These are phyloP conservation scores for Caenorhabditis doughertyi DNA, from an alignment of 2,888 invertebrate genomes.

Conservation along the genomic window DNA sequence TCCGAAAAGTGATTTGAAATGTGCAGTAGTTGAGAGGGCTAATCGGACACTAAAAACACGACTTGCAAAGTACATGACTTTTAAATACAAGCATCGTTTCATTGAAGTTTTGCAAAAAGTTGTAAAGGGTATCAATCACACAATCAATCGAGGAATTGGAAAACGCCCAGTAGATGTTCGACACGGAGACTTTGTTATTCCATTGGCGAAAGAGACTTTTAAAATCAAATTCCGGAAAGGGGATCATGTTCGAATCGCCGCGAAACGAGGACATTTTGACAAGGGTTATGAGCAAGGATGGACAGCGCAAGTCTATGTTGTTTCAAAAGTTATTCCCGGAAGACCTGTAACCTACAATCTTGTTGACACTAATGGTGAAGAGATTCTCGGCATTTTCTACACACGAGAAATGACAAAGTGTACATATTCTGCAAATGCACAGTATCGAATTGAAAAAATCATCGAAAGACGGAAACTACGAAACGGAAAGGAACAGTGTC, in stretches of 20 bases:
- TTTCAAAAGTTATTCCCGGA: neutral
- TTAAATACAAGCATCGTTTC: neutral
- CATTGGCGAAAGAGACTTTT: neutral
- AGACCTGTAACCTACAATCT: constrained; percentile 8
- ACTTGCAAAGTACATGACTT: constrained; percentile 28
- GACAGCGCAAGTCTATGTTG: constrained; percentile 19
- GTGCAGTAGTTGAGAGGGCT: constrained; percentile 7
- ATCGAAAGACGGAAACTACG: neutral
- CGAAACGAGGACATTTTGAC: constrained; percentile 5
- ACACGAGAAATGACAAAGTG: constrained; percentile 17
- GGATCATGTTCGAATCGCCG: constrained; percentile 16
- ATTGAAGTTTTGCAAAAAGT: constrained; percentile 14
- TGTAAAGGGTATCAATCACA: constrained; percentile 5
- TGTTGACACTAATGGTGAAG: constrained; percentile 11
- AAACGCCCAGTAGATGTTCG: constrained; percentile 3
- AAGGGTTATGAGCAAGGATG: constrained; percentile 30
- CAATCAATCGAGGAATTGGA: constrained; percentile 21
- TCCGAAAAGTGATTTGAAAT: constrained; percentile 22
- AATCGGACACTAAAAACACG: constrained; percentile 19
- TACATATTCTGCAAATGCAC: neutral
- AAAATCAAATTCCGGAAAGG: constrained; percentile 1
- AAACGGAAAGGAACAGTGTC: neutral
- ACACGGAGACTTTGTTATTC: constrained; percentile 3
- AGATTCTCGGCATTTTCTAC: neutral
- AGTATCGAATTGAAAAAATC: neutral